These are phyloP conservation scores for Lacanobia wlatinum DNA, from an alignment of 2,888 invertebrate genomes.

Conservation along the genomic window DNA sequence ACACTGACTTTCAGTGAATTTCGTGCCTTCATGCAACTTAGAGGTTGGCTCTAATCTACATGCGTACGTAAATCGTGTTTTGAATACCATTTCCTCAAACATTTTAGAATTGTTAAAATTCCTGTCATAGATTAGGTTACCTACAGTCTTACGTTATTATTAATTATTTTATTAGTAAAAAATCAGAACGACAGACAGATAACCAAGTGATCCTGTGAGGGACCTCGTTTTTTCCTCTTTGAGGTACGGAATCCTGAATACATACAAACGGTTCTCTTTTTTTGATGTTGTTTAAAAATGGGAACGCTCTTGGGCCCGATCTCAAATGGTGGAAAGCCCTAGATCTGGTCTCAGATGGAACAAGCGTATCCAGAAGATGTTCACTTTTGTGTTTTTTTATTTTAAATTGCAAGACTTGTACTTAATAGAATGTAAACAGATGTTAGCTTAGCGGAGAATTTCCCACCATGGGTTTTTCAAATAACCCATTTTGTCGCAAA, in stretches of 20 bases:
- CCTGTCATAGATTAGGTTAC: background rate
- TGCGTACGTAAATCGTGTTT: constrained; percentile 19
- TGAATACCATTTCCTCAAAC: constrained; percentile 23
- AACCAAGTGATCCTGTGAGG: background rate
- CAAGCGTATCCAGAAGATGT: background rate
- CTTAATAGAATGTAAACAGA: background rate
- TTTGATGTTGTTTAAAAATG: too few relatives aligned
- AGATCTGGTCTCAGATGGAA: background rate
- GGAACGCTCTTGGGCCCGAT: background rate
- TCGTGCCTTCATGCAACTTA: background rate
- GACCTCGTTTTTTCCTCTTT: background rate
- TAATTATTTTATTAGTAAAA: too few relatives aligned
- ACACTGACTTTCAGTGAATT: constrained; percentile 19
- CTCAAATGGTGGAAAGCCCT: background rate
- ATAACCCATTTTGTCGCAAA: background rate
- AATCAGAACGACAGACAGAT: too few relatives aligned
- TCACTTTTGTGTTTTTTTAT: background rate
- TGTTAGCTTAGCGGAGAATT: too few relatives aligned
- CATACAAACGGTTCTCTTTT: too few relatives aligned
- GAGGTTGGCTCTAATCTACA: background rate
- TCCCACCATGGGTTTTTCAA: too few relatives aligned
- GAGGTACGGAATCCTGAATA: too few relatives aligned
- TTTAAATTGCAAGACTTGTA: background rate
- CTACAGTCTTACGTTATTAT: too few relatives aligned
- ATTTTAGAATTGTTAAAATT: constrained; percentile 30